Evolutionary conservation across 53 echinoderm and acorn worm genomes (phyloP), one percentile per base, ranked within the genome.

Genomic region (Actinopyga echinites): DNA sequence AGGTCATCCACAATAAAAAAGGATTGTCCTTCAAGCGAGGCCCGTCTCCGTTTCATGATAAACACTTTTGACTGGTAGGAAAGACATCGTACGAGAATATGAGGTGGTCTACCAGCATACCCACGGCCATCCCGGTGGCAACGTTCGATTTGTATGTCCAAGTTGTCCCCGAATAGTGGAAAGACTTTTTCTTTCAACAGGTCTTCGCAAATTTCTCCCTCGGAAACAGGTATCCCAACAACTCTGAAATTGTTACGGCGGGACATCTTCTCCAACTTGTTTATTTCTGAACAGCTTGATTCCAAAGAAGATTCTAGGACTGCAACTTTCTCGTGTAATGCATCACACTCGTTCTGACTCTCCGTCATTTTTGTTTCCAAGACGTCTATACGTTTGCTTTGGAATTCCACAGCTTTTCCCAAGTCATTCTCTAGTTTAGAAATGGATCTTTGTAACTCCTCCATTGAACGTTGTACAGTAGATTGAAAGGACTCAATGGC

Each of bases 21-120:
- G n/a, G n/a, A n/a, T n/a, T n/a, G n/a, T n/a, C n/a, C n/a, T n/a
- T n/a, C n/a, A n/a, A n/a, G n/a, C n/a, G n/a, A n/a, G n/a, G n/a
- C n/a, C n/a, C n/a, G n/a, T n/a, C n/a, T n/a, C n/a, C n/a, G n/a
- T n/a, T n/a, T n/a, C n/a, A n/a, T n/a, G n/a, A n/a, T n/a, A n/a
- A n/a, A n/a, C n/a, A 61, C n/a, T 21, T 15, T 61, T 0, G 26
- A 22, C 61, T 61, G n/a, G 61, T 61, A 61, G 8, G 61, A 60
- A 12, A 60, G 61, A 60, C 61, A 60, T 26, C n/a, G n/a, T 60
- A 60, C 61, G 21, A 60, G 61, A 61, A 61, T 61, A 21, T 61
- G 61, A 61, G 61, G 61, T 22, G 61, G 26, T 61, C 61, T 61
- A 61, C 26, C 61, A 24, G 23, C n/a, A 61, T 28, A 28, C 22